Base-by-base conservation (phyloP, 1,140 invertebrate genomes). In the Solenopsis invicta region DNA sequence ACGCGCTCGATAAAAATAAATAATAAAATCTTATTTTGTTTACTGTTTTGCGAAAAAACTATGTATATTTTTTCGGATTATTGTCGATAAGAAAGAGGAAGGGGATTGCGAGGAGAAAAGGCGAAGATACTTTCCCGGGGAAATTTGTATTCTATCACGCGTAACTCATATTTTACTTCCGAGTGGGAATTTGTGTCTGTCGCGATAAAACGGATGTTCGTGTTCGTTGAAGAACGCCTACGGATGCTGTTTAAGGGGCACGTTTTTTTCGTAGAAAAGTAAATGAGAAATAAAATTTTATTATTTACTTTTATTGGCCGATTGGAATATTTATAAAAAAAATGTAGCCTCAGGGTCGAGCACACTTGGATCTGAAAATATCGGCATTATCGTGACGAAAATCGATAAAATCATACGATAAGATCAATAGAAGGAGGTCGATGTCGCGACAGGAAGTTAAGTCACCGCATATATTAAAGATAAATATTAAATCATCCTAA, bases 381-480 rank as follows among this genome's bases (percentile, higher is more conserved):
- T 10, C 41, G 37, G 50, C 62, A 71, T 72, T 41, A 41, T 90
- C 85, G 62, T 52, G 84, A 54, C 85, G 71, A 12, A 85, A 74
- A 91, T 89, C 72, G 87, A 89, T 78, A 34, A 76, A 89, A 89
- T 72, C 37, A 41, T 4, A 3, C 52, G 74, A 86, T 89, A 81
- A 89, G 88, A 89, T 89, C 75, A 71, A 89, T 71, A 64, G 75
- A 37, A 69, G 54, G 56, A 75, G 54, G 37, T 61, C 74, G 50
- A 61, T n/a, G 45, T 61, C 54, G 85, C 77, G 62, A 59, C 87
- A 75, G 88, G 87, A 86, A 89, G 69, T n/a, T 71, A 62, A 62
- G 50, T 45, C 34, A 69, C 21, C 52, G 82, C 76, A 76, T 86
- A 86, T 89, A 89, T 89, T 89, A 86, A 89, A 29, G 29, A 2